Evolutionary conservation across 2,888 invertebrate species (phyloP).

Genomic region (Drosophila kambysellisi): DNA sequence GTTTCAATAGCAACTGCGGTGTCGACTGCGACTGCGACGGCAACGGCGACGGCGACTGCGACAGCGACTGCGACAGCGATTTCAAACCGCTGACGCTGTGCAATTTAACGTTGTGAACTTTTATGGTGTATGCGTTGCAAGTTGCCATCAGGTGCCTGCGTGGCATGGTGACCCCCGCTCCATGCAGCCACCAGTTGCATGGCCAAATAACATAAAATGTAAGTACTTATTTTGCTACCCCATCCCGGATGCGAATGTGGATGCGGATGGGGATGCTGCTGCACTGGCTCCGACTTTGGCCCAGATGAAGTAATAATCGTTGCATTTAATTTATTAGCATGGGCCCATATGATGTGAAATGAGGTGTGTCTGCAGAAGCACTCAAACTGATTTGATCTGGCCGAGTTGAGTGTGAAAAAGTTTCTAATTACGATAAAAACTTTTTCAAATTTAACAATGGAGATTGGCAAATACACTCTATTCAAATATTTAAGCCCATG

Average conservation of each 20-base stretch:
- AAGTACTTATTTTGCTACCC: constrained; percentile 46
- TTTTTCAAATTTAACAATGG: not conserved
- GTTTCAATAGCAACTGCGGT: constrained; percentile 75
- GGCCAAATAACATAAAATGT: constrained; percentile 70
- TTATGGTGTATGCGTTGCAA: constrained; percentile 54
- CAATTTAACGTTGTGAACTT: constrained; percentile 74
- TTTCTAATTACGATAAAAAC: not conserved
- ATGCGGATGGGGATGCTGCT: constrained; percentile 18
- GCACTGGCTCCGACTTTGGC: constrained; percentile 35
- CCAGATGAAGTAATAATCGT: constrained; percentile 75
- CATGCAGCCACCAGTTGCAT: constrained; percentile 73
- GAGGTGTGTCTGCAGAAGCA: constrained; percentile 40
- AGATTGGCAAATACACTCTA: not conserved
- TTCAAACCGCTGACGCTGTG: constrained; percentile 65
- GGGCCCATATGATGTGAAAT: constrained; percentile 32
- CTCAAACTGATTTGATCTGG: constrained; percentile 37
- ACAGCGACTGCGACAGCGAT: constrained; percentile 4
- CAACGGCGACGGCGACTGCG: constrained; percentile 5
- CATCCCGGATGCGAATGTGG: constrained; percentile 12
- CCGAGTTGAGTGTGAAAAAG: constrained; percentile 12
- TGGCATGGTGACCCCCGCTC: constrained; percentile 11
- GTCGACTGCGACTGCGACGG: constrained; percentile 1
- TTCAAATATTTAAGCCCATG: not conserved
- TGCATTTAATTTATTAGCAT: constrained; percentile 72
- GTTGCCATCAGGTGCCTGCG: constrained; percentile 43